phyloP scores from a whole-genome alignment of 1,140 invertebrate genomes.

The Heliconius himera region DNA sequence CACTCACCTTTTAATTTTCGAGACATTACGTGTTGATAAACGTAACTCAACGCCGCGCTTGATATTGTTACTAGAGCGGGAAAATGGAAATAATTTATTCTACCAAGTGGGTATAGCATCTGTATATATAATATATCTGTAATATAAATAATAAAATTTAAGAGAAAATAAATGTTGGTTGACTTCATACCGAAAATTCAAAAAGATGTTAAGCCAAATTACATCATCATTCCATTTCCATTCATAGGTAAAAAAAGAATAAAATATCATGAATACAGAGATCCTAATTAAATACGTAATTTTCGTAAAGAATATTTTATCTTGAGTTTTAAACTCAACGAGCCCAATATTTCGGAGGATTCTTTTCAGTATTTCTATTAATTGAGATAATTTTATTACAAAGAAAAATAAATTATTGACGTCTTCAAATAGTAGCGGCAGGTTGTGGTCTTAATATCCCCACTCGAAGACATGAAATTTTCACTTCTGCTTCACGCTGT shows the following conservation, averaged over 20 bases:
- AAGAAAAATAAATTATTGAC: not conserved
- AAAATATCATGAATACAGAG: not conserved
- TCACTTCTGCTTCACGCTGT: no score
- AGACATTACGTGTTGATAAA: no score
- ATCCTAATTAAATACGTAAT: slow-evolving; percentile 1
- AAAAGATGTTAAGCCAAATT: not conserved
- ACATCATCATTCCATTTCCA: not conserved
- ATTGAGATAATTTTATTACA: not conserved
- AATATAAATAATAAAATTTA: not conserved
- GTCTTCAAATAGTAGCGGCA: no score
- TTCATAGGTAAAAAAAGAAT: not conserved
- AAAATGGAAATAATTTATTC: no score
- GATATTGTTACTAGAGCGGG: no score
- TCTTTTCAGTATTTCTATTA: not conserved
- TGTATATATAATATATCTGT: no score
- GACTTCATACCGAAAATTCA: not conserved
- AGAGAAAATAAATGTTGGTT: not conserved
- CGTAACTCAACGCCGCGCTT: no score
- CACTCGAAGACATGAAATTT: no score
- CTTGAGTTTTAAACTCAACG: not conserved
- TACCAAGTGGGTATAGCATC: no score
- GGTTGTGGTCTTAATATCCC: no score
- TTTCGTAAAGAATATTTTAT: not conserved
- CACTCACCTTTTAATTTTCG: no score
- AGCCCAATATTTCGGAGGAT: not conserved